Base-by-base conservation (phyloP, 1,140 invertebrate genomes). In the Pemphigus obesinymphae region DNA sequence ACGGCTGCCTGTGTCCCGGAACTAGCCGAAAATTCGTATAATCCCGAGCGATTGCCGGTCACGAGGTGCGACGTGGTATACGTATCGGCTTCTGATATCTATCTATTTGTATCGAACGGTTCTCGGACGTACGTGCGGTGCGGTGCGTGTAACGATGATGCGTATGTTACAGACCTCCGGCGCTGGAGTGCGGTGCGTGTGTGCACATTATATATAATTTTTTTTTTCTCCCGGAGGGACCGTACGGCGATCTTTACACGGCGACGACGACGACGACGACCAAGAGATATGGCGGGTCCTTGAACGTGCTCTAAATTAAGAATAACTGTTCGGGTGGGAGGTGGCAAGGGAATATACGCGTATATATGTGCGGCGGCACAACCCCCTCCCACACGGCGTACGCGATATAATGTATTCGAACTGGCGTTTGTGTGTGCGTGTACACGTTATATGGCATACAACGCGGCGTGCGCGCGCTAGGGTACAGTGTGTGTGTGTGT, bases 241-340 rank as follows among this genome's bases (percentile, higher is more conserved):
- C 31, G 23, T 23, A 31, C 34, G 5, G 37, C 2, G n/a, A 55
- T 70, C 37, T 45, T n/a, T 10, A 58, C 68, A 48, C 68, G 50
- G 7, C 50, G 50, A 55, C 58, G 13, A 63, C 40, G 29, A 37
- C 72, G 73, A 15, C 26, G 11, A 58, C 53, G 20, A 58, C 23
- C 37, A 61, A 58, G 37, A 61, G 37, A 80, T 80, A 80, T 63
- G 76, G 76, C 76, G 76, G 55, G 55, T 80, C 76, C 76, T 80
- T 80, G 76, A 80, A 80, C 55, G 37, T 80, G 76, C 53, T 80
- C 76, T 80, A 80, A 63, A 80, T 80, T 80, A 80, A 80, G 76
- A 80, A 80, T 55, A 29, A 23, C 8, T 11, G 5, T 7, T 55
- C 7, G 76, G 75, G 48, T 37, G 55, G 76, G 37, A 17, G 20